Base-by-base conservation (phyloP, 2,797 vertebrate genomes). In the Pachyuromys duprasi region DNA sequence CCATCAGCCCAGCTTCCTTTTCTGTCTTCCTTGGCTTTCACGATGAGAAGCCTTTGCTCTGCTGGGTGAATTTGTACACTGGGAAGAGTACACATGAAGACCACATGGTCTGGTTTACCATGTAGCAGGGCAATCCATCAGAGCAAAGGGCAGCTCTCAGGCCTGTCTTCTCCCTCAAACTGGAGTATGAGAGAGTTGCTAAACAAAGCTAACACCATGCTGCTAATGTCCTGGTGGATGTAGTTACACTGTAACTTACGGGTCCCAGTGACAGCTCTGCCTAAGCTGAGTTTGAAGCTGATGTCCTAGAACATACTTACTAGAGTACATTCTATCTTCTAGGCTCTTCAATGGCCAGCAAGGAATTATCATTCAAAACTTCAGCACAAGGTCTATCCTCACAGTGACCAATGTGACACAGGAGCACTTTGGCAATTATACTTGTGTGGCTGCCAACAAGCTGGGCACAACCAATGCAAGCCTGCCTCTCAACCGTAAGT, bases 381-480 rank as follows among this genome's bases (percentile, higher is more conserved):
- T 99, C 98, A 99, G 99, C 98, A 99, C 99, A 97, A 99, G 99
- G 99, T 99, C 99, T 97, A 98, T 99, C 98, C 99, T 99, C 97
- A 99, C 99, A 94, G 99, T 99, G 98, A 99, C 98, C 98, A 99
- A 99, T 97, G 99, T 99, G 99, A 99, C 99, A 98, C 99, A 99
- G 98, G 99, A 99, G 98, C 99, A 99, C 98, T 99, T 99, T 93
- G 99, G 99, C 98, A 99, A 99, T 99, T 99, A 99, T 98, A 99
- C 99, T 18, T 99, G 99, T 95, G 99, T 99, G 98, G 99, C 99
- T 97, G 98, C 98, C 99, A 99, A 99, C 99, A 99, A 99, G 98
- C 98, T 99, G 96, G 99, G 99, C 98, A 99, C 98, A 65, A 99
- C 99, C 98, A 99, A 99, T 94, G 99, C 99, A 98, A 99, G 99